phyloP scores from a whole-genome alignment of 1,140 invertebrate genomes.

The Drosophila novamexicana region DNA sequence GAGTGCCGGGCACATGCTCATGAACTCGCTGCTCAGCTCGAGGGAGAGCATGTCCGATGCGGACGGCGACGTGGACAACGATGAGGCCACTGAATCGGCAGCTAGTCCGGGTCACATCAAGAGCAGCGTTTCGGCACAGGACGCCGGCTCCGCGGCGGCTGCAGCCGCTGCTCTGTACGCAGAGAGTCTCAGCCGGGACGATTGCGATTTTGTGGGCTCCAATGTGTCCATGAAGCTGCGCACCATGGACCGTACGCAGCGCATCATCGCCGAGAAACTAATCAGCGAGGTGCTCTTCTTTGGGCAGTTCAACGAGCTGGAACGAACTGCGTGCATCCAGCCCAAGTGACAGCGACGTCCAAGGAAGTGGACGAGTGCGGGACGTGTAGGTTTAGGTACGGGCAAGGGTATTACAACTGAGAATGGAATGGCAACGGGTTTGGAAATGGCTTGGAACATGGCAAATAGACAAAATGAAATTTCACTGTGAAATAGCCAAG shows the following conservation, averaged over 20 bases:
- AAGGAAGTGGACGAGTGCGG: slow-evolving; percentile 48
- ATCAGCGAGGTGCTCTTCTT: slow-evolving; percentile 84
- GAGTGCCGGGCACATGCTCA: slow-evolving; percentile 73
- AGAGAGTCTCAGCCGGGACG: slow-evolving; percentile 70
- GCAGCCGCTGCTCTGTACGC: slow-evolving; percentile 75
- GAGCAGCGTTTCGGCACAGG: slow-evolving; percentile 72
- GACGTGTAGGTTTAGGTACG: slow-evolving; percentile 9
- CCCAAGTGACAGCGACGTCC: slow-evolving; percentile 80
- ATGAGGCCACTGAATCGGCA: slow-evolving; percentile 71
- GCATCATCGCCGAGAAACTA: slow-evolving; percentile 84
- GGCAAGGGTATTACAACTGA: slow-evolving; percentile 16
- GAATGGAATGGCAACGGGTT: slow-evolving; percentile 17
- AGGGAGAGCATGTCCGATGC: slow-evolving; percentile 76
- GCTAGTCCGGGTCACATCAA: slow-evolving; percentile 70
- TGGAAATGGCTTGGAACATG: slow-evolving; percentile 48
- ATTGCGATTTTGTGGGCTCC: slow-evolving; percentile 82
- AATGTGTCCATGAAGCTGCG: slow-evolving; percentile 84
- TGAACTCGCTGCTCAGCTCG: slow-evolving; percentile 69
- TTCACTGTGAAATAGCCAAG: slow-evolving; percentile 63
- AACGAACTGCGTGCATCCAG: slow-evolving; percentile 74
- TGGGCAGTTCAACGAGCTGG: slow-evolving; percentile 83
- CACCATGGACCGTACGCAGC: slow-evolving; percentile 83
- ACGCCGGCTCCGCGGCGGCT: slow-evolving; percentile 57
- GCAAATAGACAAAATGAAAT: slow-evolving; percentile 62
- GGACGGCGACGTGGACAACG: slow-evolving; percentile 59